Percentiles rank a stretch among this genome's conserved stretches.
These are phyloP conservation scores for Plutomurus gul DNA, from an alignment of 1,140 invertebrate species.

Conservation along the genomic window DNA sequence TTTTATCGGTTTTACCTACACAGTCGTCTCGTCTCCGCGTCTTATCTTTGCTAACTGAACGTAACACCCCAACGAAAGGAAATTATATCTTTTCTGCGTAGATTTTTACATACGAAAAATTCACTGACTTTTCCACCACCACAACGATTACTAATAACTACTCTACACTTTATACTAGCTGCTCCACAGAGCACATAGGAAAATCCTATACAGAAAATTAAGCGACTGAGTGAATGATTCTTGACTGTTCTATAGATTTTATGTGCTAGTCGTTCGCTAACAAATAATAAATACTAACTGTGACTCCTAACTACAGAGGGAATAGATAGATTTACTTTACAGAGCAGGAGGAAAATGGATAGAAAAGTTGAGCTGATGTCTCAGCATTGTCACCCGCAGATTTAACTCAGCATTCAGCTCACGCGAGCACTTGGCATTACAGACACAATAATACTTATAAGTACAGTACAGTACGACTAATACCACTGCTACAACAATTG, in stretches of 20 bases:
- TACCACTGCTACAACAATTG: neutral
- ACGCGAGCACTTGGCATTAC: neutral
- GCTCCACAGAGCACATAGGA: too few relatives aligned
- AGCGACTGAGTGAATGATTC: too few relatives aligned
- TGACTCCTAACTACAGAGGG: neutral
- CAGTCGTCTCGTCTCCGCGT: neutral
- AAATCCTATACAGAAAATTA: too few relatives aligned
- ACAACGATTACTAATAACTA: too few relatives aligned
- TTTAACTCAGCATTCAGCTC: conserved; percentile 19
- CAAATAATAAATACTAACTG: too few relatives aligned
- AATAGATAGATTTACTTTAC: neutral
- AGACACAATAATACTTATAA: neutral
- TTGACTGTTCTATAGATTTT: too few relatives aligned
- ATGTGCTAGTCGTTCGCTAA: too few relatives aligned
- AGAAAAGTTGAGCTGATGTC: neutral
- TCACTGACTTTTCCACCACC: too few relatives aligned
- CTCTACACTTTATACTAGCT: too few relatives aligned
- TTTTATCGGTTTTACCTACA: neutral
- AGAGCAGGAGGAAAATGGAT: neutral
- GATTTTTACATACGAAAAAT: too few relatives aligned
- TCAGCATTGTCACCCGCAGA: conserved; percentile 17
- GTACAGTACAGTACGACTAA: neutral
- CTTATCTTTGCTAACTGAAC: neutral
- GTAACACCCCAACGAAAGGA: too few relatives aligned
- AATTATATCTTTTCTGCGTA: too few relatives aligned